Evolutionary conservation across 2,113 vertebrate genomes (phyloP).

Genomic region (Nansenia antarctica): DNA sequence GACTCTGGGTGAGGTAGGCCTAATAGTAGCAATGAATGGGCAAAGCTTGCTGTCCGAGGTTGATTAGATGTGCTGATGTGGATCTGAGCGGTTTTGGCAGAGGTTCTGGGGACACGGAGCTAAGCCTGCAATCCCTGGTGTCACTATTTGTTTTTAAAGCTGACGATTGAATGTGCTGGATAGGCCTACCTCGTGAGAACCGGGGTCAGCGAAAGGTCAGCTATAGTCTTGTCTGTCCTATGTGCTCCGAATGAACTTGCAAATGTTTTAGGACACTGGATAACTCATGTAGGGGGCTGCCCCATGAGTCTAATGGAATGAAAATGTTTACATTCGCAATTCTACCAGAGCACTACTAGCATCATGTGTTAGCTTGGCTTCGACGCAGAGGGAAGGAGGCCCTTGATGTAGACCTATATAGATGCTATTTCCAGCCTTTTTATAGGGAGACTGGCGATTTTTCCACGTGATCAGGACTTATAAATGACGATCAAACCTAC

Average conservation of each 20-base stretch:
- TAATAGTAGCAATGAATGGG: conserved; percentile 14
- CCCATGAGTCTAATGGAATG: too few relatives aligned
- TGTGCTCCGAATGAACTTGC: neutral
- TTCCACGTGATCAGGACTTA: too few relatives aligned
- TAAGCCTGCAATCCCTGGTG: conserved; percentile 36
- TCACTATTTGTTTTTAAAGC: conserved; percentile 60
- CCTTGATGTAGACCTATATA: too few relatives aligned
- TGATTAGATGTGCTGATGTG: conserved; percentile 21
- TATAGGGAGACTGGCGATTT: too few relatives aligned
- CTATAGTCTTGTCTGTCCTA: conserved; percentile 49
- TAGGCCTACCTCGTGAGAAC: conserved; percentile 43
- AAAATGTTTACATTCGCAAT: too few relatives aligned
- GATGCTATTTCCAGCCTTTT: too few relatives aligned
- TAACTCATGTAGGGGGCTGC: neutral
- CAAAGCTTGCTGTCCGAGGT: neutral
- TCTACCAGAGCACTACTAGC: too few relatives aligned
- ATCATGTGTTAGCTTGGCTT: too few relatives aligned
- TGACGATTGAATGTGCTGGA: conserved; percentile 34
- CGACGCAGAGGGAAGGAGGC: too few relatives aligned
- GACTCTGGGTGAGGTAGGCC: neutral
- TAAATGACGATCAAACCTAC: too few relatives aligned
- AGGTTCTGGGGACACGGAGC: conserved; percentile 8
- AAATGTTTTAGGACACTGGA: neutral
- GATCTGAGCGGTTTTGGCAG: conserved; percentile 17
- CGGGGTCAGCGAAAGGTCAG: conserved; percentile 74